Base-by-base conservation (phyloP, 2,888 invertebrate genomes). In the Drosophila rellima region DNA sequence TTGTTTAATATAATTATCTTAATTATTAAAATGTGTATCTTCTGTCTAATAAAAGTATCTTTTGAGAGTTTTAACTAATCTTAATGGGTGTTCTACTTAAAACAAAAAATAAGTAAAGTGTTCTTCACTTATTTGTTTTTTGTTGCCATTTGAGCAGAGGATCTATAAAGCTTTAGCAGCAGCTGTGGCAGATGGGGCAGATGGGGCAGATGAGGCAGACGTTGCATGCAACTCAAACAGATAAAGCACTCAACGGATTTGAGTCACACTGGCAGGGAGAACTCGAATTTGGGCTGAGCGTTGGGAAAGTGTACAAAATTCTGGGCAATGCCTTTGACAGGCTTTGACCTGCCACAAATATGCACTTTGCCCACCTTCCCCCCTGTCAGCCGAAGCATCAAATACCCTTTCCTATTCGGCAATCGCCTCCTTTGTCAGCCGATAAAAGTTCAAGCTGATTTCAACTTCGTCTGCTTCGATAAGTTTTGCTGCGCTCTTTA, bases 321-420 rank as follows among this genome's bases (percentile, higher is more conserved):
- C 33, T 17, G 26, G 52, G 57, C 63, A 69, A 40, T 76, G 77
- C 63, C 81, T 81, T 70, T 84, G 62, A 80, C 74, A 74, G 65
- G 65, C 69, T 57, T 75, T 79, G 51, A 56, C 54, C 50, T 62
- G 66, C 48, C 57, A 57, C 48, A 48, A 33, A 33, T 2, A 8
- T 35, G 10, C 40, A 8, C 23, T 44, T 11, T 23, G 7, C 13
- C n/a, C 23, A n/a, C 33, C 5, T 20, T 7, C 15, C 39, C 10
- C 15, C 20, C 44, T 11, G 1, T 17, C 26, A 44, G 26, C 15
- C 26, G n/a, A n/a, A n/a, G n/a, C n/a, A n/a, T n/a, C n/a, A n/a
- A n/a, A n/a, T n/a, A 8, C 23, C 20, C 3, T 23, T 20, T 13
- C 31, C 18, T 15, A 3, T 23, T 23, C n/a, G 42, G 18, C 69